Conservation (phyloP, 2,888 invertebrate genomes). For the Ptychoptera albimana region DNA sequence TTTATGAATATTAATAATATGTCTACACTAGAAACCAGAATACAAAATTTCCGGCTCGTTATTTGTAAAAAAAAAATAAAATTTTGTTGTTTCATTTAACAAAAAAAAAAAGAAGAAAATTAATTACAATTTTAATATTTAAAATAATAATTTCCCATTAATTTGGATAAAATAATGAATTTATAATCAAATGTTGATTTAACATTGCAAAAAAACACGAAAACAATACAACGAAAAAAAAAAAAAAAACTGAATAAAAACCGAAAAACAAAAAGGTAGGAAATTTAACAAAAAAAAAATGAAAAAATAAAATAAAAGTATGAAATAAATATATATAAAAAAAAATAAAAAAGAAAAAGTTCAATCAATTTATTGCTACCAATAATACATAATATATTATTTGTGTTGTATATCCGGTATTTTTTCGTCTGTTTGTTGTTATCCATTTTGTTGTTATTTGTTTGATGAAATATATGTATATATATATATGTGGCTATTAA, state of each 20-base stretch:
- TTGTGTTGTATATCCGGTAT: too few species aligned
- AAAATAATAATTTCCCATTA: too few species aligned
- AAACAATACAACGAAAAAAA: slow-evolving; percentile 8
- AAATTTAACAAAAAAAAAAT: not conserved
- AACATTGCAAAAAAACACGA: slow-evolving; percentile 10
- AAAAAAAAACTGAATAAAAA: not conserved
- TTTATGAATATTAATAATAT: too few species aligned
- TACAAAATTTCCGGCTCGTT: too few species aligned
- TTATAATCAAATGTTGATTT: slow-evolving; percentile 5
- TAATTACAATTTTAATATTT: not conserved
- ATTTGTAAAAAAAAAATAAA: slow-evolving; percentile 5
- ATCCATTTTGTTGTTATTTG: too few species aligned
- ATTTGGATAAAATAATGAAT: slow-evolving; percentile 7
- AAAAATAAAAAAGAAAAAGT: not conserved
- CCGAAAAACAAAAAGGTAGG: not conserved
- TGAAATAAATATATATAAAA: not conserved
- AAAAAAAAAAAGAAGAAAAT: slow-evolving; percentile 6
- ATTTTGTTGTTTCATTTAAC: too few species aligned
- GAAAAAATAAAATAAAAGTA: too few species aligned
- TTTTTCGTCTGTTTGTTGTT: too few species aligned
- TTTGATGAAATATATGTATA: too few species aligned
- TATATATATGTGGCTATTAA: too few species aligned
- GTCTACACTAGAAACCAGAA: too few species aligned
- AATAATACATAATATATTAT: too few species aligned
- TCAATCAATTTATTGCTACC: slow-evolving; percentile 2